Conservation (phyloP, 2,113 vertebrate species). For the Oncorhynchus clarkii region DNA sequence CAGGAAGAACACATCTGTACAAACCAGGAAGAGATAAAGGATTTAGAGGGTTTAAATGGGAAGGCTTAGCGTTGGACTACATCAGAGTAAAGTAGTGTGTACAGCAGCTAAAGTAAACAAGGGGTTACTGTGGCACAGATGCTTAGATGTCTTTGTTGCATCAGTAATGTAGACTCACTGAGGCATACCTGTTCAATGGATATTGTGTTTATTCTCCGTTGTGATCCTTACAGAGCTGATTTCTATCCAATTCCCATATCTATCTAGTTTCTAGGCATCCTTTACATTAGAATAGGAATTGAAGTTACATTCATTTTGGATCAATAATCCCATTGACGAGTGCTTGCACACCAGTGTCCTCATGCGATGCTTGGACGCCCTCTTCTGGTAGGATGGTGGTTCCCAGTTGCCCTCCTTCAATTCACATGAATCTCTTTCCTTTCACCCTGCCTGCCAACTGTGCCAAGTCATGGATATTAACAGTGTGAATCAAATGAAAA, state of each 20-base stretch:
- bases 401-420: not conserved
- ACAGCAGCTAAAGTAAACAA: conserved; percentile 11
- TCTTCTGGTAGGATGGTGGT: conserved; percentile 51
- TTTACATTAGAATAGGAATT: no score
- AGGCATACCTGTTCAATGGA: not conserved
- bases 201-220: not conserved
- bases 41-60: conserved; percentile 12
- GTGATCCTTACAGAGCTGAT: no score
- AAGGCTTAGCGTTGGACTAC: conserved; percentile 14
- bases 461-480: conserved; percentile 52
- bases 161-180: conserved; percentile 3
- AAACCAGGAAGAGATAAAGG: conserved; percentile 51
- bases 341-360: not conserved
- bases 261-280: no score
- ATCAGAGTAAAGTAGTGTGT: conserved; percentile 15
- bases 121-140: not conserved
- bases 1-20: conserved; percentile 60
- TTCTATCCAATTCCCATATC: no score
- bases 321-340: not conserved
- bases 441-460: not conserved
- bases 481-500: conserved; percentile 48
- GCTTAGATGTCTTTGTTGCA: conserved; percentile 23
- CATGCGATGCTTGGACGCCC: conserved; percentile 47
- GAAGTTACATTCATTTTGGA: no score
- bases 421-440: not conserved